Evolutionary conservation across 2,797 vertebrate species (phyloP), one percentile per base, ranked within the genome.

Genomic region (Rhodeus uyekii): DNA sequence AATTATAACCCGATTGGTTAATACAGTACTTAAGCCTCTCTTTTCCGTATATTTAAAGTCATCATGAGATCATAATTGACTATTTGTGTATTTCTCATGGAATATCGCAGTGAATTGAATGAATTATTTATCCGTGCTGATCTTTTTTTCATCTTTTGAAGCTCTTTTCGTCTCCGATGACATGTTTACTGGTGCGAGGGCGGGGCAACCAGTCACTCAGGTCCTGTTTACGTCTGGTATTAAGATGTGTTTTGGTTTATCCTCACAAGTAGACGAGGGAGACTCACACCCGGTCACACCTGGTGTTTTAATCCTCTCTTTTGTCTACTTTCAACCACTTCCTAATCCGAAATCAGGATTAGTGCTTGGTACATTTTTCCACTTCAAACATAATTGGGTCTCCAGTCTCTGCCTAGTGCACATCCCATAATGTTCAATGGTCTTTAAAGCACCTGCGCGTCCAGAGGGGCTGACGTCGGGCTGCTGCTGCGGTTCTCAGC

Each of bases 401-500:
- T n/a, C n/a, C n/a, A n/a, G n/a, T n/a, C n/a, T n/a, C n/a, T n/a
- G n/a, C n/a, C n/a, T n/a, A n/a, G n/a, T n/a, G n/a, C n/a, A n/a
- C n/a, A n/a, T n/a, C n/a, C n/a, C n/a, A n/a, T n/a, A n/a, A n/a
- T n/a, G n/a, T n/a, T n/a, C n/a, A n/a, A n/a, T n/a, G n/a, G n/a
- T 60, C 27, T 29, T 16, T 8, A 29, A 10, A 7, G 58, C 9
- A 60, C 84, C 86, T 82, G 83, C 16, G 63, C 74, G n/a, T 75
- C 76, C 84, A 92, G 91, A 63, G 91, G 84, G 3, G 89, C 63
- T 19, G 79, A 50, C 0, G 80, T 77, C 9, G 63, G 67, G 58
- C 87, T 91, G 73, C 14, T 68, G 42, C 87, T 91, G 88, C 91
- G 85, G 74, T 96, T 96, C 32, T 95, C 95, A 67, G 94, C 89